These are phyloP conservation scores for Gambusia affinis DNA, from an alignment of 2,113 vertebrate species.

Conservation along the genomic window DNA sequence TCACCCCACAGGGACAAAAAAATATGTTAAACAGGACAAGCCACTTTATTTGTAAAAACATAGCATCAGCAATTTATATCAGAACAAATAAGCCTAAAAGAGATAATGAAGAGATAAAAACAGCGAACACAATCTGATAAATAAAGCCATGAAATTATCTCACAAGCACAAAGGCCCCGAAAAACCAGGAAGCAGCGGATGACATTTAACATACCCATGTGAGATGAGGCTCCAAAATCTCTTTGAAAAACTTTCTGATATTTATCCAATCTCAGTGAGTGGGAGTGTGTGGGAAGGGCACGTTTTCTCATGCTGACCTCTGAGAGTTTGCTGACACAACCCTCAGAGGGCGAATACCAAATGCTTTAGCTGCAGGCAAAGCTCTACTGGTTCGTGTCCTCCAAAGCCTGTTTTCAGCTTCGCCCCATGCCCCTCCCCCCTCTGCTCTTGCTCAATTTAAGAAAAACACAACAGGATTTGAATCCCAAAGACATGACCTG, in stretches of 20 bases:
- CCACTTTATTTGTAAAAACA: neutral
- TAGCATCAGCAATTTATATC: neutral
- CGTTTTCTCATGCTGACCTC: conserved; percentile 55
- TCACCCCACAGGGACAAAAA: neutral
- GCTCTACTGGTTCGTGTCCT: conserved; percentile 42
- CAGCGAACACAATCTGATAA: neutral
- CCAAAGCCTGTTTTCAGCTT: conserved; percentile 51
- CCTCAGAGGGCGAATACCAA: conserved; percentile 65
- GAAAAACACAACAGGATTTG: conserved; percentile 24
- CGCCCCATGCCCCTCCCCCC: conserved; percentile 27
- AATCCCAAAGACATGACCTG: conserved; percentile 10
- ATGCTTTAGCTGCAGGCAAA: conserved; percentile 59
- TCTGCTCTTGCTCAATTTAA: conserved; percentile 27
- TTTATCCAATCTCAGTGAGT: conserved; percentile 30
- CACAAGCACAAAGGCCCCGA: neutral
- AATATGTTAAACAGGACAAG: neutral
- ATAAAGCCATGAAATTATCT: neutral
- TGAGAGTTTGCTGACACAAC: conserved; percentile 62
- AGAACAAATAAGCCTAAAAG: neutral
- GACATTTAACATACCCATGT: conserved; percentile 22
- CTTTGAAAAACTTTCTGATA: conserved; percentile 32
- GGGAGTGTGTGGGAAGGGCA: conserved; percentile 43
- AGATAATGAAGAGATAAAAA: neutral
- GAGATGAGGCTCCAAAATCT: conserved; percentile 5
- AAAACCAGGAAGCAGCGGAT: neutral